Percentiles rank a stretch among this genome's conserved stretches.
Evolutionary conservation across 2,888 invertebrate species (phyloP).

Genomic region (Coecobrya sp.): DNA sequence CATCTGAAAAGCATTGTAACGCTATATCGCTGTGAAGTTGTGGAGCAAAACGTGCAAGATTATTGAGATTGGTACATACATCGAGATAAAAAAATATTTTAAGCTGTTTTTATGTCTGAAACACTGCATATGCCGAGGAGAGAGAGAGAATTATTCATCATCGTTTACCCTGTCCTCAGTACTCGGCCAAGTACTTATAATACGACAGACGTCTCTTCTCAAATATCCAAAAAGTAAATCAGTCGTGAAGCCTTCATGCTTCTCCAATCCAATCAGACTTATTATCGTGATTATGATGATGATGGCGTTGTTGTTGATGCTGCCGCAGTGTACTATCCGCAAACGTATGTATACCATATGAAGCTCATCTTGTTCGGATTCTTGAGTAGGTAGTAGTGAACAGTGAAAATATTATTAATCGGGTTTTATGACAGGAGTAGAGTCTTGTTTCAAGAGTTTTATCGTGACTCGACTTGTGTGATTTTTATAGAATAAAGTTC

Average conservation of each 20-base stretch:
- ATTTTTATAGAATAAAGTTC: slow-evolving; percentile 32
- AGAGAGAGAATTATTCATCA: slow-evolving; percentile 19
- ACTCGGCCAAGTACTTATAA: neutral
- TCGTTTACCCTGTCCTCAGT: neutral
- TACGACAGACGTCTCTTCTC: slow-evolving; percentile 22
- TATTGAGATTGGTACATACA: slow-evolving; percentile 30
- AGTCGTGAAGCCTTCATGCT: slow-evolving; percentile 54
- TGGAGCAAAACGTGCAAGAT: slow-evolving; percentile 33
- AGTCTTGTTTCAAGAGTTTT: slow-evolving; percentile 56
- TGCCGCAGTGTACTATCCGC: neutral
- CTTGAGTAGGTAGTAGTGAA: neutral
- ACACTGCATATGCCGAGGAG: neutral
- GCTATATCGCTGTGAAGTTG: slow-evolving; percentile 17
- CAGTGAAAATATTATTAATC: slow-evolving; percentile 64
- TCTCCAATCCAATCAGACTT: slow-evolving; percentile 51
- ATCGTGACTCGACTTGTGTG: slow-evolving; percentile 66
- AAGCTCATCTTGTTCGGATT: neutral
- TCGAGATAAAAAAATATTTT: slow-evolving; percentile 20
- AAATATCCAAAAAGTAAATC: slow-evolving; percentile 52
- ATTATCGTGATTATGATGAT: neutral
- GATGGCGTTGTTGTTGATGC: neutral
- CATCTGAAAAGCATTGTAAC: slow-evolving; percentile 29
- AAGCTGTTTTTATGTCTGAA: too few relatives aligned
- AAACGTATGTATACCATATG: neutral
- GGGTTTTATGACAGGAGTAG: slow-evolving; percentile 66